Conservation (phyloP, 2,797 vertebrate species). For the Argyrosomus regius region DNA sequence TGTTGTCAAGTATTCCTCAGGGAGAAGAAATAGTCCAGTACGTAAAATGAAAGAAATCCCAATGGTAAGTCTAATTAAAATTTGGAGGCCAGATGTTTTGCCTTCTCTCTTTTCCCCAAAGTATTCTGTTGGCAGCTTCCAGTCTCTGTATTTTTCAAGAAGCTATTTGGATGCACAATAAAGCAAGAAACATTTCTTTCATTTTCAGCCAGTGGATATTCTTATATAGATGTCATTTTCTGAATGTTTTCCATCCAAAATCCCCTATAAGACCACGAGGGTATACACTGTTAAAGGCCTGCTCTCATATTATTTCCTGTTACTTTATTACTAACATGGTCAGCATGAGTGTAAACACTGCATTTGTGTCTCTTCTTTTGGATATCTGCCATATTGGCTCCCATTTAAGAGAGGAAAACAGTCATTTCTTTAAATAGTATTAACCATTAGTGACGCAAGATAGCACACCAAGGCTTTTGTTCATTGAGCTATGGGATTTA, state of each 20-base stretch:
- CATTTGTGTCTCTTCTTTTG: conserved; percentile 40
- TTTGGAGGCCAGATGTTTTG: conserved; percentile 87
- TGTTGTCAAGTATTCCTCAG: conserved; percentile 74
- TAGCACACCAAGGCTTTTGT: conserved; percentile 20
- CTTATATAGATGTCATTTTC: conserved; percentile 70
- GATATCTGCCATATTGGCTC: conserved; percentile 27
- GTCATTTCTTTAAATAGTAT: conserved; percentile 31
- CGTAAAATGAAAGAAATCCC: conserved; percentile 82
- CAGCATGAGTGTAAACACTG: conserved; percentile 19
- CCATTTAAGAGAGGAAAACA: conserved; percentile 31
- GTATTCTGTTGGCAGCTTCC: conserved; percentile 79
- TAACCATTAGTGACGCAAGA: conserved; percentile 34
- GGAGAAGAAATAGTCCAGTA: conserved; percentile 66
- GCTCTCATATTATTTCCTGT: conserved; percentile 29
- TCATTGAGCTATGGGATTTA: conserved; percentile 27
- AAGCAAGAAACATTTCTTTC: conserved; percentile 81
- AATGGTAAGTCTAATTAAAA: conserved; percentile 86
- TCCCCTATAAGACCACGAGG: conserved; percentile 41
- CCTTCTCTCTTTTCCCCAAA: conserved; percentile 80
- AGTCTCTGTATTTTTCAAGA: conserved; percentile 76
- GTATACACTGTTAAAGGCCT: conserved; percentile 43
- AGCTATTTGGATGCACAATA: conserved; percentile 86
- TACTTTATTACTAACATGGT: conserved; percentile 47
- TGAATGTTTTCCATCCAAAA: conserved; percentile 50
- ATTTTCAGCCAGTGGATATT: conserved; percentile 81